These are phyloP conservation scores for Siniperca knerii DNA, from an alignment of 2,113 vertebrate genomes.

Conservation along the genomic window DNA sequence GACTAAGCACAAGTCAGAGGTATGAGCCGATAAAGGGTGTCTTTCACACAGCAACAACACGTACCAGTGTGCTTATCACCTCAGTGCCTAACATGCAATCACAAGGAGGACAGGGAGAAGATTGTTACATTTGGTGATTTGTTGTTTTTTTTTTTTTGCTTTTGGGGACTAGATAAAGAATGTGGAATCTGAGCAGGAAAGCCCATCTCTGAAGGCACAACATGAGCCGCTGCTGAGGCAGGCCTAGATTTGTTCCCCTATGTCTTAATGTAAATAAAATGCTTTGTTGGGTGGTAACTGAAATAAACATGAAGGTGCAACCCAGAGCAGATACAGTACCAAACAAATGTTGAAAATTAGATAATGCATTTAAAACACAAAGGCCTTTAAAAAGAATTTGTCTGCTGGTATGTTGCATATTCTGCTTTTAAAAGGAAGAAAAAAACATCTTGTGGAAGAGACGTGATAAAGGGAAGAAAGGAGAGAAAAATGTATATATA, in stretches of 20 bases:
- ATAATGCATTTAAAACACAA: constrained; percentile 6
- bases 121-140: constrained; percentile 90
- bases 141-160: constrained; percentile 80
- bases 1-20: constrained; percentile 88
- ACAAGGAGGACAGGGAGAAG: constrained; percentile 84
- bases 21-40: constrained; percentile 87
- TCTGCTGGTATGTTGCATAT: not conserved
- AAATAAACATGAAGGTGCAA: constrained; percentile 44
- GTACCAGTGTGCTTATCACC: constrained; percentile 86
- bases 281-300: constrained; percentile 53
- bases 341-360: constrained; percentile 23
- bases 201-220: constrained; percentile 68
- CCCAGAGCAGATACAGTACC: not conserved
- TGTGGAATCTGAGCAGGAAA: constrained; percentile 77
- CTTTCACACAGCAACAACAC: constrained; percentile 90
- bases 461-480: constrained; percentile 22
- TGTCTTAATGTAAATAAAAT: constrained; percentile 80
- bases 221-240: constrained; percentile 67
- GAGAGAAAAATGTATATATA: not conserved
- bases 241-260: constrained; percentile 70
- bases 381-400: not conserved
- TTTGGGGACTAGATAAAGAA: constrained; percentile 76
- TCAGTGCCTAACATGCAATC: constrained; percentile 86
- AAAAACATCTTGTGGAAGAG: not conserved
- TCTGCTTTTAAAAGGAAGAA: not conserved